Conservation (phyloP, 2,888 invertebrate species). For the Mycogona germanica region DNA sequence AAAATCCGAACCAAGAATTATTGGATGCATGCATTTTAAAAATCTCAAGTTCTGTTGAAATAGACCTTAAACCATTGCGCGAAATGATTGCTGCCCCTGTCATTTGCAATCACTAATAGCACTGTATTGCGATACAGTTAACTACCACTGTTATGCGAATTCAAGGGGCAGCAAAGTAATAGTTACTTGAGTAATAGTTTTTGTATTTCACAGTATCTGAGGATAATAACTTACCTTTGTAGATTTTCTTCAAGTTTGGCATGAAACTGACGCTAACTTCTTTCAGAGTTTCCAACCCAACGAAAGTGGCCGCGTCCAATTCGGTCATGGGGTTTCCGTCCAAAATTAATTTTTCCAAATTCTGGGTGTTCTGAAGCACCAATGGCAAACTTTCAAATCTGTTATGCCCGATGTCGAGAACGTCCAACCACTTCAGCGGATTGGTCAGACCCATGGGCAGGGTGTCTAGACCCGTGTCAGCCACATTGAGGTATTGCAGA, state of each 20-base stretch:
- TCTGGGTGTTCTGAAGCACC: constrained; percentile 4
- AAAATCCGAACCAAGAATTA: too few relatives aligned
- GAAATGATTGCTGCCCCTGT: too few relatives aligned
- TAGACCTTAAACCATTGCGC: too few relatives aligned
- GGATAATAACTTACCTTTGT: neutral
- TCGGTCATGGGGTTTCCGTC: constrained; percentile 8
- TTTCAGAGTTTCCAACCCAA: neutral
- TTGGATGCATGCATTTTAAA: too few relatives aligned
- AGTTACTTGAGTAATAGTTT: too few relatives aligned
- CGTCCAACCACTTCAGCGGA: constrained; percentile 10
- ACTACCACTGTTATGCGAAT: too few relatives aligned
- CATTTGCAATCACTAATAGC: too few relatives aligned
- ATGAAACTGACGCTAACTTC: constrained; percentile 2
- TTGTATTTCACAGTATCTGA: too few relatives aligned
- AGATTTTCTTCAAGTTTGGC: constrained; percentile 2
- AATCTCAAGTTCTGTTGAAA: too few relatives aligned
- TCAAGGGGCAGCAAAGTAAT: too few relatives aligned
- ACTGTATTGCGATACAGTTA: too few relatives aligned
- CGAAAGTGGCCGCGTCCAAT: constrained; percentile 8
- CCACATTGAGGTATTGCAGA: constrained; percentile 3
- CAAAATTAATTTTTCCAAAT: constrained; percentile 6
- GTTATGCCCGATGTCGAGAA: constrained; percentile 6
- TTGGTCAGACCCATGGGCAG: constrained; percentile 4
- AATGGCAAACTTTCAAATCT: constrained; percentile 5
- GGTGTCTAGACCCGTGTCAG: neutral